phyloP scores from a whole-genome alignment of 2,113 vertebrate species.

The Spermophilus dauricus region DNA sequence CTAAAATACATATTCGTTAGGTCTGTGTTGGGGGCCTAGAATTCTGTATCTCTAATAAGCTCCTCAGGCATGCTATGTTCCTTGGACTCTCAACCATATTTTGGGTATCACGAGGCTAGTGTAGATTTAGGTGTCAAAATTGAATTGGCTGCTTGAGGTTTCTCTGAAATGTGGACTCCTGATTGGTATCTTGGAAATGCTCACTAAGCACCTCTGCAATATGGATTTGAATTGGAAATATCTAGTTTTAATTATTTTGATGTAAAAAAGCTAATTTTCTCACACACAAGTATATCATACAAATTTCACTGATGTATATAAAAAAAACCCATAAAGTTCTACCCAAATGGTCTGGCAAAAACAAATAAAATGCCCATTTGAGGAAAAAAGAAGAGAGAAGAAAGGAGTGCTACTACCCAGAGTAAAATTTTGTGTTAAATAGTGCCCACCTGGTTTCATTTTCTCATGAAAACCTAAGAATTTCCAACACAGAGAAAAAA shows the following conservation, averaged over 20 bases:
- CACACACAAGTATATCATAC: too few species aligned
- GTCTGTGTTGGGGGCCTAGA: neutral
- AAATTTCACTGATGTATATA: too few species aligned
- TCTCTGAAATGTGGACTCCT: neutral
- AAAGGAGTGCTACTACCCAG: too few species aligned
- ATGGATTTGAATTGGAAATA: neutral
- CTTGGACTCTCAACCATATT: neutral
- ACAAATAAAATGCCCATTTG: too few species aligned
- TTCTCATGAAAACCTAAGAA: too few species aligned
- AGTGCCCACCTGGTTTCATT: too few species aligned
- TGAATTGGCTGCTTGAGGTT: neutral
- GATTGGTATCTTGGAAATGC: neutral
- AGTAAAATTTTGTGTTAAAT: too few species aligned
- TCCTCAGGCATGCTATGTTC: neutral
- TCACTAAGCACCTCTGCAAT: neutral
- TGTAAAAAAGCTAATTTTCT: too few species aligned
- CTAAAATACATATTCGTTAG: conserved; percentile 2
- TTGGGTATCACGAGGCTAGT: neutral
- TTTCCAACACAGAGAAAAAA: too few species aligned
- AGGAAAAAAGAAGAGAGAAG: too few species aligned
- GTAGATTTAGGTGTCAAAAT: neutral
- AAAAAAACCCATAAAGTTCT: too few species aligned
- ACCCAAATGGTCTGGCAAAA: too few species aligned
- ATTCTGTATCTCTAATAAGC: neutral
- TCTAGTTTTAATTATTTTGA: neutral